Evolutionary conservation across 2,797 vertebrate genomes (phyloP).

Genomic region (Furcifer pardalis): DNA sequence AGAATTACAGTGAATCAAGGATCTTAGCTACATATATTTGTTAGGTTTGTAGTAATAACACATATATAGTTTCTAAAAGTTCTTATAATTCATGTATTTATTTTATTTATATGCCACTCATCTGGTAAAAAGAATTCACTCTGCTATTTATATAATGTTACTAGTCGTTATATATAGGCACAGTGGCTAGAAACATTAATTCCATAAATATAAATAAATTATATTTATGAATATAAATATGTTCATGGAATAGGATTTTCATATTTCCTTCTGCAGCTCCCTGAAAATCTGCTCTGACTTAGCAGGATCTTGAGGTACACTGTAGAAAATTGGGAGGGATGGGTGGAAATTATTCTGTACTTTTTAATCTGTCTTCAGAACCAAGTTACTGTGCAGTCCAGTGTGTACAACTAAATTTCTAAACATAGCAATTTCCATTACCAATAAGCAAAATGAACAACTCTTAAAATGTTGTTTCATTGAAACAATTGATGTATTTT

Average conservation of each 20-base stretch:
- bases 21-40: background rate
- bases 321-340: too few species aligned
- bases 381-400: background rate
- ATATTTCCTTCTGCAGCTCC: background rate
- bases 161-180: too few species aligned
- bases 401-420: background rate
- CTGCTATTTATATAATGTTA: too few species aligned
- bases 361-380: background rate
- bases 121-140: too few species aligned
- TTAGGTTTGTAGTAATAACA: background rate
- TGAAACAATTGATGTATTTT: background rate
- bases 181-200: too few species aligned
- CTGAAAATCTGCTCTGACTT: background rate
- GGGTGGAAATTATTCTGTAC: background rate
- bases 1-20: background rate
- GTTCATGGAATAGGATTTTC: background rate
- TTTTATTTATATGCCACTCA: too few species aligned
- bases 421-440: background rate
- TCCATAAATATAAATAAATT: too few species aligned
- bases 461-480: constrained; percentile 28
- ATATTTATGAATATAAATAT: too few species aligned
- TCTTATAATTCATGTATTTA: too few species aligned
- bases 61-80: too few species aligned
- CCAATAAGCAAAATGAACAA: background rate
- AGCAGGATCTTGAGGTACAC: too few species aligned